These are phyloP conservation scores for Lepetodrilus schrolli DNA, from an alignment of 2,888 invertebrate species.

Conservation along the genomic window DNA sequence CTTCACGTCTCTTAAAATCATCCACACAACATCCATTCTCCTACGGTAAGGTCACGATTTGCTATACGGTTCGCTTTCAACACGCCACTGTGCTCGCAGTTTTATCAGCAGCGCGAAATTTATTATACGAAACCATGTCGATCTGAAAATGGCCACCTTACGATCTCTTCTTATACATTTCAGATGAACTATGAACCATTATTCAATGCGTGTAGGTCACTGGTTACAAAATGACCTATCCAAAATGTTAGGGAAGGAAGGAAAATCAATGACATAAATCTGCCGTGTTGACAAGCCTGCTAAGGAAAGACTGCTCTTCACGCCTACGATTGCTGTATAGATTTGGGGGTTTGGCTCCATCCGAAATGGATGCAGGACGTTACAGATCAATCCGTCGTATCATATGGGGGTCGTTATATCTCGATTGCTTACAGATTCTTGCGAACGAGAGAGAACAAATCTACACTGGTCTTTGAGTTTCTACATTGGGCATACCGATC, in stretches of 20 bases:
- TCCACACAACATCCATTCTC: background rate
- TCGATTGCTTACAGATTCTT: no score
- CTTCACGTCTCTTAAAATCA: no score
- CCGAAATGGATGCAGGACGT: background rate
- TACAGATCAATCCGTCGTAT: background rate
- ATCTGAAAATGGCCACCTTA: constrained; percentile 8
- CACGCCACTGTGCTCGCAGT: background rate
- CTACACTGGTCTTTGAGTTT: no score
- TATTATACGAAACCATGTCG: constrained; percentile 1
- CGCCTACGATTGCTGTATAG: background rate
- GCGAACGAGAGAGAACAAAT: no score
- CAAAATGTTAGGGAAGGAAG: background rate
- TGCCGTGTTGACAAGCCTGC: background rate
- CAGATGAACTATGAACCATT: background rate
- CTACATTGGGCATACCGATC: no score
- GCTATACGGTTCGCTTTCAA: background rate
- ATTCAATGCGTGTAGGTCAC: background rate
- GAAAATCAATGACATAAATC: constrained; percentile 20
- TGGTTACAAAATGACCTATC: background rate
- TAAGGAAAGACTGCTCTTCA: background rate
- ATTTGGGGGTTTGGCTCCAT: background rate
- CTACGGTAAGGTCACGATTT: background rate
- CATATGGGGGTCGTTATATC: no score
- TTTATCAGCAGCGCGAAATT: background rate
- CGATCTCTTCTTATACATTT: background rate